Conservation (phyloP, 2,113 vertebrate species). For the Condylura cristata region DNA sequence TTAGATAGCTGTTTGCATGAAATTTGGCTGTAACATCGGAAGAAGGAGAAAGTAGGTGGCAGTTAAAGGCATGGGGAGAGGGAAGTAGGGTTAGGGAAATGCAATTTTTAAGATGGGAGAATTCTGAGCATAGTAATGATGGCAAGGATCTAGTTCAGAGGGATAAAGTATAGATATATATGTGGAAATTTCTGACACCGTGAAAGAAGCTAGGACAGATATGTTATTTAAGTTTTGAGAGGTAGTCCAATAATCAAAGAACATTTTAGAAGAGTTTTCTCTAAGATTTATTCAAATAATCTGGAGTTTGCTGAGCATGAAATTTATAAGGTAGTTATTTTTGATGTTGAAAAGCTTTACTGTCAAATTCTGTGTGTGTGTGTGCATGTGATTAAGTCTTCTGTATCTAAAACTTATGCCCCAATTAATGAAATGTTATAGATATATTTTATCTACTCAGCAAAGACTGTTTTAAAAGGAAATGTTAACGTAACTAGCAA, state of each 20-base stretch:
- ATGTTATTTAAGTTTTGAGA: not conserved
- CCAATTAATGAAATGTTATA: constrained; percentile 55
- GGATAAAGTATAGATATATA: not conserved
- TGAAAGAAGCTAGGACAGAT: not conserved
- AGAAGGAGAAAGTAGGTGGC: not conserved
- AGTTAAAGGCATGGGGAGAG: not conserved
- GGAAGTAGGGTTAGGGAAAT: not conserved
- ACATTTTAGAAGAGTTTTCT: not conserved
- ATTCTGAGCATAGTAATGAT: not conserved
- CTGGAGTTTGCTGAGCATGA: constrained; percentile 45
- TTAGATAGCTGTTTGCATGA: not conserved
- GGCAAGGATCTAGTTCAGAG: not conserved
- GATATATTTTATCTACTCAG: constrained; percentile 44
- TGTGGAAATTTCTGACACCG: not conserved
- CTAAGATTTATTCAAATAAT: constrained; percentile 42
- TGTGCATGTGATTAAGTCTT: constrained; percentile 8
- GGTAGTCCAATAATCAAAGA: constrained; percentile 29
- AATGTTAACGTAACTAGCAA: constrained; percentile 57
- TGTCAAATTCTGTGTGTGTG: not conserved
- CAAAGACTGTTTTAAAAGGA: constrained; percentile 43
- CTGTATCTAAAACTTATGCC: constrained; percentile 47
- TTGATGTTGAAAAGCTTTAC: constrained; percentile 31
- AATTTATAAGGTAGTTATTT: constrained; percentile 40
- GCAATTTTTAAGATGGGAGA: not conserved
- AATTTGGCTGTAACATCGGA: not conserved